A percentile compares a stretch with the other conserved stretches of the same genome.
Conservation (phyloP, 2,888 invertebrate species). For the Notodonta dromedarius region DNA sequence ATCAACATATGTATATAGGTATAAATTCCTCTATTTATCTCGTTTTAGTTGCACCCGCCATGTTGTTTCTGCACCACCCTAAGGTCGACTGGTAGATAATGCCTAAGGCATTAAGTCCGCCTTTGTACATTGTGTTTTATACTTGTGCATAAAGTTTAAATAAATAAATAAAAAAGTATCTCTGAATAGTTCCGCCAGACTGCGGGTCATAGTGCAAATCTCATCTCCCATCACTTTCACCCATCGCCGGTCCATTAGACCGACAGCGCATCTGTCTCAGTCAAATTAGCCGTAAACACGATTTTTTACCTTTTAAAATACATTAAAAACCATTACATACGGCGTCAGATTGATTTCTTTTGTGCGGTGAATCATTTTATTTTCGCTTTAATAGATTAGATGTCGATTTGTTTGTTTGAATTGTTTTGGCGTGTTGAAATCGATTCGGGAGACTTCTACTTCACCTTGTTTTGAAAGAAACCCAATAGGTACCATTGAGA, state of each 20-base stretch:
- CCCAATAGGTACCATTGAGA: not conserved
- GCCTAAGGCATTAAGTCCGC: too few species aligned
- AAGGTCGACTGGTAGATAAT: too few species aligned
- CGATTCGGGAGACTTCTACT: not conserved
- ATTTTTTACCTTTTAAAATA: conserved; percentile 60
- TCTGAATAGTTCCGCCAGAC: conserved; percentile 32
- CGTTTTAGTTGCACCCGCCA: too few species aligned
- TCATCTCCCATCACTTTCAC: conserved; percentile 66
- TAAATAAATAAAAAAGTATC: too few species aligned
- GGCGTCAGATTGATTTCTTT: conserved; percentile 35
- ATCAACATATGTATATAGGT: too few species aligned
- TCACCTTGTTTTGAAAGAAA: not conserved
- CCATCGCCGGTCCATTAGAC: conserved; percentile 65
- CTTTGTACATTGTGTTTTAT: too few species aligned
- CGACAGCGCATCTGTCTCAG: conserved; percentile 69
- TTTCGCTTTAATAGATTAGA: not conserved
- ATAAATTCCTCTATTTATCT: too few species aligned
- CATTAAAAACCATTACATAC: conserved; percentile 34
- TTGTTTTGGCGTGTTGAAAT: conserved; percentile 2
- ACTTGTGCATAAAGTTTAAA: too few species aligned
- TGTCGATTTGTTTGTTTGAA: conserved; percentile 5
- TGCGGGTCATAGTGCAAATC: conserved; percentile 70
- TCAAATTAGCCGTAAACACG: conserved; percentile 68
- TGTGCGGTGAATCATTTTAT: conserved; percentile 18
- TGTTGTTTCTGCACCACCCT: too few species aligned